These are phyloP conservation scores for Megalops cyprinoides DNA, from an alignment of 2,797 vertebrate species.

Conservation along the genomic window DNA sequence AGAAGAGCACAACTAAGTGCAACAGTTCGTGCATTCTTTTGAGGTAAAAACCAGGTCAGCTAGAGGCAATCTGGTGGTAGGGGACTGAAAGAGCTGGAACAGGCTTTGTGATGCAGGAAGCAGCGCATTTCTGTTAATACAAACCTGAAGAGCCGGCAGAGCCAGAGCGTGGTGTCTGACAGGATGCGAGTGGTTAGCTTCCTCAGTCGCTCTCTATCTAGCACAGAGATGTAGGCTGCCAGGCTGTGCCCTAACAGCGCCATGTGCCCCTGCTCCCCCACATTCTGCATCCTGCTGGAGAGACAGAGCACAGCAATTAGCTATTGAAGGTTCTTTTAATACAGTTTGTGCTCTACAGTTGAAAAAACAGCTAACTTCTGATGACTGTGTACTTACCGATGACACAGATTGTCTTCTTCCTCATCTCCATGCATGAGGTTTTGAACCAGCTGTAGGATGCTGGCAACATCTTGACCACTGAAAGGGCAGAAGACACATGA, in stretches of 20 bases:
- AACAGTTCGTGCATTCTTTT: no score
- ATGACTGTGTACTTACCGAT: slow-evolving; percentile 70
- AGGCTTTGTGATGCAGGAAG: no score
- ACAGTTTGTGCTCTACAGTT: neutral
- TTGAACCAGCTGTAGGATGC: slow-evolving; percentile 90
- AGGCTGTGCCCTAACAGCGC: slow-evolving; percentile 94
- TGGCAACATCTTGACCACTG: slow-evolving; percentile 90
- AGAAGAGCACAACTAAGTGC: neutral
- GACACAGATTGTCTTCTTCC: slow-evolving; percentile 76
- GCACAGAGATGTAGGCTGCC: slow-evolving; percentile 91
- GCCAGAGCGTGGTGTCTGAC: slow-evolving; percentile 94
- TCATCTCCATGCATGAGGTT: slow-evolving; percentile 91
- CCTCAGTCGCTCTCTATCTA: slow-evolving; percentile 86
- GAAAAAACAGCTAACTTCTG: neutral
- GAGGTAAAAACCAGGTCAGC: neutral
- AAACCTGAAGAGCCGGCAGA: slow-evolving; percentile 95
- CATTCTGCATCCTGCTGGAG: slow-evolving; percentile 82
- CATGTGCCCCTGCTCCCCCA: slow-evolving; percentile 93
- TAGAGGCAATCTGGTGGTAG: neutral
- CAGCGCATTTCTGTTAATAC: neutral
- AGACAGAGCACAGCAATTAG: neutral
- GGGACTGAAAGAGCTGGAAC: neutral
- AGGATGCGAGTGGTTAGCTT: slow-evolving; percentile 92
- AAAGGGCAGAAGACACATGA: slow-evolving; percentile 18
- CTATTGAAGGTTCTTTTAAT: neutral